These are phyloP conservation scores for Macroramphosus scolopax DNA, from an alignment of 2,797 vertebrate genomes.

Conservation along the genomic window DNA sequence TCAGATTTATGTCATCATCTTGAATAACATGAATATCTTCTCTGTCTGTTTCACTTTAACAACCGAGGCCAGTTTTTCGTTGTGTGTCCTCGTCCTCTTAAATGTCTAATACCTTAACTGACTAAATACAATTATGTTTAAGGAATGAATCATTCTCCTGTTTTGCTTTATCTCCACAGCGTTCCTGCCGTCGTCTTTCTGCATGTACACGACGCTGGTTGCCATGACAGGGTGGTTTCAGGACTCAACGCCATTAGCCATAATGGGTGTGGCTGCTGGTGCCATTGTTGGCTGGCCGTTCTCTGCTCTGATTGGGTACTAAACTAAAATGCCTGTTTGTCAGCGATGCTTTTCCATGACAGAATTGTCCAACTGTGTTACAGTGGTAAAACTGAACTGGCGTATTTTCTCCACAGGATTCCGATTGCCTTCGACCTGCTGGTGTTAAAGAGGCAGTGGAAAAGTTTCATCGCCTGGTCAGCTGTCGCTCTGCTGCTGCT, in stretches of 20 bases:
- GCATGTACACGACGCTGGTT: conserved; percentile 93
- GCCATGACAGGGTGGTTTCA: conserved; percentile 98
- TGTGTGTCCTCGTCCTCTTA: not conserved
- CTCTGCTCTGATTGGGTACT: conserved; percentile 91
- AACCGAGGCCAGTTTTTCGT: not conserved
- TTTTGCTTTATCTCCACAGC: conserved; percentile 72
- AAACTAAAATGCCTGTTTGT: not conserved
- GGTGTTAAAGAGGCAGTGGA: conserved; percentile 87
- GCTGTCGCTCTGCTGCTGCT: conserved; percentile 84
- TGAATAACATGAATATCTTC: too few relatives aligned
- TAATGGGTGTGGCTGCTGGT: conserved; percentile 89
- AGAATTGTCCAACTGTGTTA: not conserved
- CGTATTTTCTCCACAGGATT: conserved; percentile 69
- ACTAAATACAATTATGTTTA: too few relatives aligned
- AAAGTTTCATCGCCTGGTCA: conserved; percentile 87
- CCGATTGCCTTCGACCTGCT: conserved; percentile 94
- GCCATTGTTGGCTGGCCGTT: conserved; percentile 95
- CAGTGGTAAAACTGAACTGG: too few relatives aligned
- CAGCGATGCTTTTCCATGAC: accelerated
- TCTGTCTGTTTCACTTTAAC: not conserved
- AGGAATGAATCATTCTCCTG: not conserved
- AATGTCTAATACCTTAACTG: too few relatives aligned
- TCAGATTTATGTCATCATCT: conserved; percentile 6
- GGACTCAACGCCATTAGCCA: conserved; percentile 86
- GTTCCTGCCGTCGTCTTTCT: conserved; percentile 96